Evolutionary conservation across 2,888 invertebrate species (phyloP), one percentile per base, ranked within the genome.

Genomic region (Ashinkailepas kermadecensis): DNA sequence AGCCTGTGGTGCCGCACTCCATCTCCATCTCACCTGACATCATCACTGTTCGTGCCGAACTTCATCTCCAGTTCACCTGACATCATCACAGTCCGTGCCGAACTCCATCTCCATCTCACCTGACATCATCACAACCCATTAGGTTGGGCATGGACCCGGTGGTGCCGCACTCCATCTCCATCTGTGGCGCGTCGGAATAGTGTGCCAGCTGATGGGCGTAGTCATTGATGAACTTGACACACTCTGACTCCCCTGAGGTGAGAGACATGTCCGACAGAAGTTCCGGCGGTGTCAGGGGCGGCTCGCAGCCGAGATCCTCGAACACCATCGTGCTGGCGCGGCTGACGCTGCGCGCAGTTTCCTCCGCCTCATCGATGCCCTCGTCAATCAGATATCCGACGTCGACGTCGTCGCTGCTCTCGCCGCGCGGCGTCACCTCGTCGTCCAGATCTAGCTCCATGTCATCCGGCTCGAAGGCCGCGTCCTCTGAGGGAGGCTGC

Each of bases 141-240:
- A 74, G 56, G 74, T 74, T 74, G 8, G 74, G 74, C 74, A 74
- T 74, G 74, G 74, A 74, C 8, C 74, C 74, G 10, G 74, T 56
- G 54, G 74, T 74, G 74, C 74, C 74, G 21, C 74, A 74, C 74
- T 74, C 74, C 54, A 74, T 56, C 74, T 74, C 74, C 74, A 74
- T 74, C 1, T 74, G 21, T 15, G 59, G 59, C 7, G 59, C 59
- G 7, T 59, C 59, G 1, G 59, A 13, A 59, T 59, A 59, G 54
- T 54, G 74, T 56, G 56, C 21, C 54, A 8, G 15, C 8, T 56
- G 56, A 23, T 21, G 54, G 74, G 56, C 74, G 74, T 74, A 74
- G 21, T 74, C 74, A 21, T 21, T 74, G 74, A 54, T 56, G 56
- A 74, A 56, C 54, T 21, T 54, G 11, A 56, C 21, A 21, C 54